Evolutionary conservation across 2,113 vertebrate genomes (phyloP), one percentile per base, ranked within the genome.

Genomic region (Ictidomys tridecemlineatus): DNA sequence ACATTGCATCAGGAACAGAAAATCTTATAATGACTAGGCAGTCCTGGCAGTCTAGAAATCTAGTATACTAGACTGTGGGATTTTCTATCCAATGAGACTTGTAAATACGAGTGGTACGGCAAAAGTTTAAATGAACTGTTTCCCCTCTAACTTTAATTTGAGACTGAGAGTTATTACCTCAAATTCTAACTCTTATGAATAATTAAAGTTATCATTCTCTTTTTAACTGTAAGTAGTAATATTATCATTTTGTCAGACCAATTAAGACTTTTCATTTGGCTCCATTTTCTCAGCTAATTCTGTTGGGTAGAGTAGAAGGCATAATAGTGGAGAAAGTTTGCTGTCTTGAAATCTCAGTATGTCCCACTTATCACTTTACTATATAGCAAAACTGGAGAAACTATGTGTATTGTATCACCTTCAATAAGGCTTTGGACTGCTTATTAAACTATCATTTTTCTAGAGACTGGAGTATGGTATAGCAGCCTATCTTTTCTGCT

Each of bases 261-360:
- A 4, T 53, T 86, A 85, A 69, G 16, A 82, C 51, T 69, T 1
- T 91, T 94, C 73, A 85, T 69, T 65, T 91, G 45, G 73, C 28
- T 78, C 1, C 22, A 51, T 61, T 90, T 87, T 80, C 73, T 58
- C 58, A 84, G 48, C 79, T 93, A 91, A 78, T 93, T 89, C 63
- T 87, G 3, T 87, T 37, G 14, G 65, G 0, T 65, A 72, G 37
- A 67, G 24, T 80, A 61, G 26, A 16, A 67, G 20, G 17, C 22
- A 14, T 48, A 48, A 70, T 45, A 53, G 11, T 83, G n/a, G 32
- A 42, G 12, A 94, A 90, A 76, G 7, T 51, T 91, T 79, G 48
- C 18, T 91, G 18, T 91, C 73, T 95, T 67, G 3, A 61, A 85
- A 77, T 87, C 8, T 86, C 37, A 94, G 16, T 17, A 20, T 4